Evolutionary conservation across 2,113 vertebrate genomes (phyloP).

Genomic region (Alethe diademata): DNA sequence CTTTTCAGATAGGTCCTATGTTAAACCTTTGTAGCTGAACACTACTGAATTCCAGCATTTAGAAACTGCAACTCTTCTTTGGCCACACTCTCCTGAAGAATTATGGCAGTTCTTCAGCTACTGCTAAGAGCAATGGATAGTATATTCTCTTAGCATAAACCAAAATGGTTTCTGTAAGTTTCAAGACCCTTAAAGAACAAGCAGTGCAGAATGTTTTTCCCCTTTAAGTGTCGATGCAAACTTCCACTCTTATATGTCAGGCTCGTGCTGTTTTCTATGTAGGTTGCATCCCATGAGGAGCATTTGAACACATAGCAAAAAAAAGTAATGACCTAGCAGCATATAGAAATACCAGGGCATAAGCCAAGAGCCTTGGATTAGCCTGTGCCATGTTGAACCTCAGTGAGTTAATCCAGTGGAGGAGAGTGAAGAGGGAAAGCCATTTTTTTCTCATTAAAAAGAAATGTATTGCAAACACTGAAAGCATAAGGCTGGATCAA

Average conservation of each 20-base stretch:
- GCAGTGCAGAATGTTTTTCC: neutral
- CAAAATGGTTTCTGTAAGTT: neutral
- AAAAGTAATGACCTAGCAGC: neutral
- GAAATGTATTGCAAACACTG: neutral
- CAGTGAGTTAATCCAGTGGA: neutral
- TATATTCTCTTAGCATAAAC: neutral
- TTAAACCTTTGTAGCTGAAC: neutral
- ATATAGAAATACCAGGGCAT: neutral
- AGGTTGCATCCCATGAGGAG: neutral
- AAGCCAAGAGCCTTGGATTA: neutral
- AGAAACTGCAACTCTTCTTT: neutral
- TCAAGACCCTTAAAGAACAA: neutral
- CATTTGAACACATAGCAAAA: neutral
- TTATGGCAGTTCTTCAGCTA: neutral
- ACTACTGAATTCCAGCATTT: neutral
- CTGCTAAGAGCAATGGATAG: neutral
- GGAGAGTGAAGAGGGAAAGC: neutral
- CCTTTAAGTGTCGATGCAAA: neutral
- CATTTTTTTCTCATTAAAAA: neutral
- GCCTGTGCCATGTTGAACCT: neutral
- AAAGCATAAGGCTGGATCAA: neutral
- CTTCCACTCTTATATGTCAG: neutral
- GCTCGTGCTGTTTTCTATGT: neutral
- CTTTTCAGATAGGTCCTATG: neutral
- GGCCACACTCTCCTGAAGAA: neutral